These are phyloP conservation scores for Alviniconcha marisindica DNA, from an alignment of 1,140 invertebrate genomes.

Conservation along the genomic window DNA sequence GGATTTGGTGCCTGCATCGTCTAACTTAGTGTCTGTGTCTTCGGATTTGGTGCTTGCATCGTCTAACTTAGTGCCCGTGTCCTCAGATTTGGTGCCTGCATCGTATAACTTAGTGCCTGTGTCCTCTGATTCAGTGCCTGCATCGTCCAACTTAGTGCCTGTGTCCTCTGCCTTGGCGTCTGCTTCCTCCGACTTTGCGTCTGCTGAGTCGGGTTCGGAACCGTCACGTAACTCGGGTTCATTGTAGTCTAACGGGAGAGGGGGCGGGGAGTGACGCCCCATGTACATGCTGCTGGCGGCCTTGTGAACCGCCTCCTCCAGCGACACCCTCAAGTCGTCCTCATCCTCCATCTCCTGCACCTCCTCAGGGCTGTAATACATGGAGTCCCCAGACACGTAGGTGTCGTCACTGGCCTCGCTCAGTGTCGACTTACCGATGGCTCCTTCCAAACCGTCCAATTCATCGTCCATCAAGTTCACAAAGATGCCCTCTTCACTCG, in stretches of 20 bases:
- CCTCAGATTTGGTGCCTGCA: background rate
- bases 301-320: constrained; percentile 54
- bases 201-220: no score
- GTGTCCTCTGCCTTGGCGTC: background rate
- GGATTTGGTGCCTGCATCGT: no score
- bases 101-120: background rate
- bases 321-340: constrained; percentile 29
- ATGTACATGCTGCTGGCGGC: constrained; percentile 32
- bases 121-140: background rate
- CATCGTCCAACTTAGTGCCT: background rate
- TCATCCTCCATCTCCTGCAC: constrained; percentile 39
- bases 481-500: constrained; percentile 66
- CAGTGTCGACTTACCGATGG: constrained; percentile 39
- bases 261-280: background rate
- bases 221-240: no score
- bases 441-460: constrained; percentile 33
- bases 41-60: no score
- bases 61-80: no score
- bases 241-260: background rate
- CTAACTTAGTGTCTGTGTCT: no score
- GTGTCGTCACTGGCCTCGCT: constrained; percentile 47
- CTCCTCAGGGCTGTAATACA: constrained; percentile 56
- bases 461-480: constrained; percentile 69
- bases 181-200: no score
- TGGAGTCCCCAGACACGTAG: constrained; percentile 50